Conservation (phyloP, 2,888 invertebrate genomes). For the Hypercompe scribonia region DNA sequence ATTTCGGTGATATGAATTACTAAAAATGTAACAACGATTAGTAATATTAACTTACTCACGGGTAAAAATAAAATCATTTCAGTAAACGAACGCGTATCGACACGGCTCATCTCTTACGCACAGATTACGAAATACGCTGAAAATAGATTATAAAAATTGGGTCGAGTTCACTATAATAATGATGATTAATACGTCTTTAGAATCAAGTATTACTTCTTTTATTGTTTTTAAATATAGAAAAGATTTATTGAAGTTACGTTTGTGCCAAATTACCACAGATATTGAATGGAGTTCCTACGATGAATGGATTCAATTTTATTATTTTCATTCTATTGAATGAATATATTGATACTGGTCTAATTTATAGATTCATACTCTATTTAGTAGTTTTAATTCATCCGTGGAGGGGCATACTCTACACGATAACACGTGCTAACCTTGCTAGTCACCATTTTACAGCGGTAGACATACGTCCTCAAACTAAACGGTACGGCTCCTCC, state of each 20-base stretch:
- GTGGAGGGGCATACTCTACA: too few relatives aligned
- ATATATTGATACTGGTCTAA: not conserved
- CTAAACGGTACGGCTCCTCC: too few relatives aligned
- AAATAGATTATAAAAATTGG: conserved; percentile 36
- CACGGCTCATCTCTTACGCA: conserved; percentile 30
- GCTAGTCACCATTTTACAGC: too few relatives aligned
- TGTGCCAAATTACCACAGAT: conserved; percentile 11
- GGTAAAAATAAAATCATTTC: conserved; percentile 25
- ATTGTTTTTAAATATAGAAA: not conserved
- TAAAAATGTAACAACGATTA: conserved; percentile 19
- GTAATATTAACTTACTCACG: conserved; percentile 31
- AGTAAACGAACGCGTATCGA: conserved; percentile 15
- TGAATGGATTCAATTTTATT: not conserved
- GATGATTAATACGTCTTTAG: conserved; percentile 12
- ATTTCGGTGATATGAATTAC: not conserved
- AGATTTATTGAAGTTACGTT: not conserved
- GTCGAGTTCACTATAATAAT: conserved; percentile 16
- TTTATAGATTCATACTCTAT: not conserved
- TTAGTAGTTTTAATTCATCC: too few relatives aligned
- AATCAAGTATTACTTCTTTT: not conserved
- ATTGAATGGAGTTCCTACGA: conserved; percentile 1
- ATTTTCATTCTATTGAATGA: not conserved
- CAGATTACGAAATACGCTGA: conserved; percentile 32
- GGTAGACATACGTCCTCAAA: too few relatives aligned
- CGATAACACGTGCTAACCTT: too few relatives aligned